Conservation (phyloP, 1,140 invertebrate genomes). For the Drosophila funebris region DNA sequence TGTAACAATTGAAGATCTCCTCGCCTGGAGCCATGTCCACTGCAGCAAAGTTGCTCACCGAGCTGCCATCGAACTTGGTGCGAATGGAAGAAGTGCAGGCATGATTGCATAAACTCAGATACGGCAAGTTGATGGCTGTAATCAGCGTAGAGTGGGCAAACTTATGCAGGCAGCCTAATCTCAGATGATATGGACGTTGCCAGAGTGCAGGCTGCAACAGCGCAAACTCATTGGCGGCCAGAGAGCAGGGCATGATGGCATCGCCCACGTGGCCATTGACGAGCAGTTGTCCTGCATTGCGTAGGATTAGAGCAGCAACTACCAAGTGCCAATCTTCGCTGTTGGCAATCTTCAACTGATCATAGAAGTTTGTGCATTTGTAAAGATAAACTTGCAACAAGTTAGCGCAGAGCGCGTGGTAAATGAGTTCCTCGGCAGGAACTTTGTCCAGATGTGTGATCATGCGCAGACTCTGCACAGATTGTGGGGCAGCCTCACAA, state of each 20-base stretch:
- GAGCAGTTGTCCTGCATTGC: conserved; percentile 58
- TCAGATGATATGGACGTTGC: conserved; percentile 43
- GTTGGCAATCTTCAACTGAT: background rate
- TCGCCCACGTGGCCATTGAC: conserved; percentile 62
- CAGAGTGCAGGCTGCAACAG: conserved; percentile 55
- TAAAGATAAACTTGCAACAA: conserved; percentile 58
- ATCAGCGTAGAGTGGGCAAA: conserved; percentile 26
- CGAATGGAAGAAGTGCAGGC: conserved; percentile 52
- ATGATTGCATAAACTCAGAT: conserved; percentile 71
- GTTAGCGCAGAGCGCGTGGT: conserved; percentile 59
- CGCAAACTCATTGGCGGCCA: conserved; percentile 30
- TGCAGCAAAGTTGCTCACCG: conserved; percentile 38
- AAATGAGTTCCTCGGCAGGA: conserved; percentile 37
- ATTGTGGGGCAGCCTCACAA: conserved; percentile 3
- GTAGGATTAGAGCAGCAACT: conserved; percentile 55
- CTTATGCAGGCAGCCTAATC: conserved; percentile 52
- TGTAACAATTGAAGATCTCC: conserved; percentile 76
- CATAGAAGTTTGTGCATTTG: conserved; percentile 55
- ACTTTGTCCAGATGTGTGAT: conserved; percentile 51
- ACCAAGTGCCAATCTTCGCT: conserved; percentile 55
- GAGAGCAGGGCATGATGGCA: conserved; percentile 29
- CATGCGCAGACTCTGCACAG: conserved; percentile 53
- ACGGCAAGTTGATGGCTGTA: conserved; percentile 68
- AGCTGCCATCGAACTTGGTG: conserved; percentile 53
- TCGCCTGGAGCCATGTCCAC: conserved; percentile 24